Evolutionary conservation across 1,140 invertebrate species (phyloP), one percentile per base, ranked within the genome.

Genomic region (Geopemphigus sp.): DNA sequence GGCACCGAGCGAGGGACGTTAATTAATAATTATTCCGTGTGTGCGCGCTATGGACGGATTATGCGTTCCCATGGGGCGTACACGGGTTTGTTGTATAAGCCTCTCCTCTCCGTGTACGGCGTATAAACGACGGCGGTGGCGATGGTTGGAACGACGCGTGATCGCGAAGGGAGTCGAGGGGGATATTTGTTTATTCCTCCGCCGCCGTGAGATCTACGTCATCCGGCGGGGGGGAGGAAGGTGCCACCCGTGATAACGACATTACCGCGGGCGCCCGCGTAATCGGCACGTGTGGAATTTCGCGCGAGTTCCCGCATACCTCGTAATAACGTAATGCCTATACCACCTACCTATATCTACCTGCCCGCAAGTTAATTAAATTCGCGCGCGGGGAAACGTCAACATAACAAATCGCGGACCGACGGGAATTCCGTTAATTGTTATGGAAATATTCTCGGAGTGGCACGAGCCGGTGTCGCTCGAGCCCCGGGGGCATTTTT

Each of bases 281-380:
- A 50, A 61, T 78, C 54, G 54, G 74, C 74, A 78, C 57, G 74
- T 63, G 74, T 78, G 74, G 74, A 78, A 78, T 78, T 78, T 78
- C 74, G 39, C 39, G 74, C 53, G 1, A 76, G 12, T 19, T 47
- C 73, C 73, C 56, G 56, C 53, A 61, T 76, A 61, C 56, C 73
- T 39, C n/a, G n/a, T n/a, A n/a, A n/a, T n/a, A n/a, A n/a, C n/a
- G n/a, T n/a, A n/a, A n/a, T n/a, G n/a, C n/a, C n/a, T n/a, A n/a
- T n/a, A n/a, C n/a, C n/a, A n/a, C n/a, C n/a, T 0, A 14, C 47
- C n/a, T 11, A 6, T 15, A 8, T 39, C 32, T 39, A 39, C 32
- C 32, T 39, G 32, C 19, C 53, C 72, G 32, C 74, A n/a, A 78
- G 74, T 78, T 78, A 78, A 78, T 78, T 78, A 78, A 78, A 78